These are phyloP conservation scores for Limnephilus lunatus DNA, from an alignment of 2,888 invertebrate genomes.

Conservation along the genomic window DNA sequence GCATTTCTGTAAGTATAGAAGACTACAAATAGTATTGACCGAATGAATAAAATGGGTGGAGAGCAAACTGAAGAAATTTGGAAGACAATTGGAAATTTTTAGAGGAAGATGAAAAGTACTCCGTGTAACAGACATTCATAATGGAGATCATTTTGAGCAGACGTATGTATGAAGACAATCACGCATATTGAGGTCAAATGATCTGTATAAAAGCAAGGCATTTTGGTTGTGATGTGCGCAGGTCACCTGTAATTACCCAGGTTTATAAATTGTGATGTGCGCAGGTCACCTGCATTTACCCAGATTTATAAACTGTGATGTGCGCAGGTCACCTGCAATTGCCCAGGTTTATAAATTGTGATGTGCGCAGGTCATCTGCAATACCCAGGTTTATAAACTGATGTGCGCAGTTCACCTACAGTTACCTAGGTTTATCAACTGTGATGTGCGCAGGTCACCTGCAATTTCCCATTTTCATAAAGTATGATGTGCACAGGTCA, in stretches of 20 bases:
- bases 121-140: background rate
- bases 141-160: background rate
- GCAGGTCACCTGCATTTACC: background rate
- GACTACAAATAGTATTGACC: background rate
- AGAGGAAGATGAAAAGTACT: background rate
- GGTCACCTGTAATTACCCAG: background rate
- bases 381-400: background rate
- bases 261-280: background rate
- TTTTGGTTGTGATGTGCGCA: background rate
- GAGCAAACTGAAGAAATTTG: background rate
- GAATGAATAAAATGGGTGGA: constrained; percentile 24
- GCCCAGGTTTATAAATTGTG: background rate
- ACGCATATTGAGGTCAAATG: background rate
- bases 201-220: background rate
- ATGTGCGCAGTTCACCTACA: background rate
- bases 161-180: background rate
- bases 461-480: background rate
- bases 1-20: constrained; percentile 4
- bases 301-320: background rate
- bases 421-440: background rate
- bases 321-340: background rate
- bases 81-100: background rate
- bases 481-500: background rate
- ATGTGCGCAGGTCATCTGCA: background rate
- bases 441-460: background rate